A percentile compares a stretch with the other conserved stretches of the same genome.
Conservation (phyloP, 2,888 invertebrate species). For the Pasiphila rectangulata region DNA sequence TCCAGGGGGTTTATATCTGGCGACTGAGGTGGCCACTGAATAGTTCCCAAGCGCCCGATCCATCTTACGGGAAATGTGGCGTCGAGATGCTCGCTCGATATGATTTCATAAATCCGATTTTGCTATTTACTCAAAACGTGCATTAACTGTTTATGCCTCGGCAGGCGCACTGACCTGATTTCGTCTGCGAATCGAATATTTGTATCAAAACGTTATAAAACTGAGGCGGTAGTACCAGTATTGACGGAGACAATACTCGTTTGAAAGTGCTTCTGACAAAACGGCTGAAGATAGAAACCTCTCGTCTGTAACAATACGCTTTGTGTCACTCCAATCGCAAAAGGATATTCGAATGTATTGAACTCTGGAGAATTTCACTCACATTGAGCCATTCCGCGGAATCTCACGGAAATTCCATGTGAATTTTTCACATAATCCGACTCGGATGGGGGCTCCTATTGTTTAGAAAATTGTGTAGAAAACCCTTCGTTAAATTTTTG, state of each 20-base stretch:
- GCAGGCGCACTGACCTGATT: conserved; percentile 21
- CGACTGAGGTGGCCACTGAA: no score
- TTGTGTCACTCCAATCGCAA: conserved; percentile 73
- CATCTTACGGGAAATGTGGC: no score
- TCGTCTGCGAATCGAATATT: conserved; percentile 24
- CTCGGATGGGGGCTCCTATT: conserved; percentile 44
- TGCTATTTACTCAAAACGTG: conserved; percentile 12
- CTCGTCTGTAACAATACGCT: conserved; percentile 69
- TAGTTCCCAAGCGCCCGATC: no score
- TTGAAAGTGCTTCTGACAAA: conserved; percentile 55
- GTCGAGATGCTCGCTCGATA: background rate
- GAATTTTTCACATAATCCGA: conserved; percentile 59
- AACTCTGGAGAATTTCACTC: conserved; percentile 66
- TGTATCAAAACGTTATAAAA: conserved; percentile 30
- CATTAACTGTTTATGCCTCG: conserved; percentile 15
- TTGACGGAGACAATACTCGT: conserved; percentile 55
- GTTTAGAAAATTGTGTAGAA: conserved; percentile 49
- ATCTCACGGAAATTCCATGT: conserved; percentile 52
- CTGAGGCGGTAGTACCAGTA: conserved; percentile 27
- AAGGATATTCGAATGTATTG: conserved; percentile 75
- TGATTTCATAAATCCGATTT: conserved; percentile 9
- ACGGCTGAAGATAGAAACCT: conserved; percentile 59
- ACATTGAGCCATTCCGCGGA: conserved; percentile 52
- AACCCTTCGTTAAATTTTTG: conserved; percentile 40
- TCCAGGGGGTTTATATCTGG: no score